phyloP scores from a whole-genome alignment of 2,888 invertebrate genomes.

The Lypha dubia region DNA sequence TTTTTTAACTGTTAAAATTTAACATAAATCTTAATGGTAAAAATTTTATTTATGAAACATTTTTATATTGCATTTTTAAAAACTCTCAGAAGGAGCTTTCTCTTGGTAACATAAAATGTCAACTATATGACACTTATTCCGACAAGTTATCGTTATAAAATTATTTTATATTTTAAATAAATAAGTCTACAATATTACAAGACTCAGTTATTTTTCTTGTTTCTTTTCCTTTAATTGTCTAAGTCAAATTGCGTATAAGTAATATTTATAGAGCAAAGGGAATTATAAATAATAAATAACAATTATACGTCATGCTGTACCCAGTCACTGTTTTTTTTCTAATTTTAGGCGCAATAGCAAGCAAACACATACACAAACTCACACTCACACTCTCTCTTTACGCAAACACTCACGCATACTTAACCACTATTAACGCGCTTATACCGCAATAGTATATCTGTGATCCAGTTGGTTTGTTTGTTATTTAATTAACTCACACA shows the following conservation, averaged over 20 bases:
- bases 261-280: background rate
- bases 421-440: background rate
- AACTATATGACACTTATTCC: no score
- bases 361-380: background rate
- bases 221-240: background rate
- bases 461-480: background rate
- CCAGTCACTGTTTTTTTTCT: constrained; percentile 1
- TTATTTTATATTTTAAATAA: no score
- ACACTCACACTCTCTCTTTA: no score
- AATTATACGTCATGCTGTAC: constrained; percentile 30
- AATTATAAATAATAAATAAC: constrained; percentile 14
- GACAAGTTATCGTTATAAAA: no score
- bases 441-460: background rate
- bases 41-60: no score
- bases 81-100: no score
- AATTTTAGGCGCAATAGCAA: background rate
- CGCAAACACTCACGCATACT: background rate
- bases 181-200: background rate
- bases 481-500: constrained; percentile 19
- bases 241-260: constrained; percentile 9
- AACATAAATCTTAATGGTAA: no score
- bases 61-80: no score
- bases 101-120: no score
- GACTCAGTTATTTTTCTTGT: background rate
- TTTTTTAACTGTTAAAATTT: no score